Conservation (phyloP, 2,888 invertebrate species). For the Arctia plantaginis region DNA sequence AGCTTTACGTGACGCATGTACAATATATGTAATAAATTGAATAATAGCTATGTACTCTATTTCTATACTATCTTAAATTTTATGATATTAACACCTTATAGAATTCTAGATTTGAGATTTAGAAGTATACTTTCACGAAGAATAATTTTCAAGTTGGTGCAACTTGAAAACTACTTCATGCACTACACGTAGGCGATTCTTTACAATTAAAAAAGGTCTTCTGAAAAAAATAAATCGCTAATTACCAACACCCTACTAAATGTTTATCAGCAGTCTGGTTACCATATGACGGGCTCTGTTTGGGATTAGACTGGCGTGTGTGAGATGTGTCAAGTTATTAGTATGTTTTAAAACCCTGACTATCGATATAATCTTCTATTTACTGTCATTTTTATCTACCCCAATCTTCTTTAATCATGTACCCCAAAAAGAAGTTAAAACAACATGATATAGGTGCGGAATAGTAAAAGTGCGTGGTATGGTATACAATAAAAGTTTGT, state of each 20-base stretch:
- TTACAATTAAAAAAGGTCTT: not conserved
- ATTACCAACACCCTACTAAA: not conserved
- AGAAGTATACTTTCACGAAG: not conserved
- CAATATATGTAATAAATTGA: not conserved
- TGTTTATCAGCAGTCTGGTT: too few relatives aligned
- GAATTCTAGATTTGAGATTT: not conserved
- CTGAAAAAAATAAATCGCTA: not conserved
- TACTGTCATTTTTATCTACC: conserved; percentile 4
- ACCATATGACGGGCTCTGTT: too few relatives aligned
- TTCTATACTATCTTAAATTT: not conserved
- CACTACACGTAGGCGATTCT: not conserved
- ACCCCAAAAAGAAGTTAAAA: conserved; percentile 35
- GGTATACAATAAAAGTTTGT: conserved; percentile 13
- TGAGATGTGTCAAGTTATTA: too few relatives aligned
- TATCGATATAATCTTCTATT: not conserved
- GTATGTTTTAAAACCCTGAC: not conserved
- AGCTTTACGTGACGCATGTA: not conserved
- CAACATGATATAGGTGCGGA: conserved; percentile 46
- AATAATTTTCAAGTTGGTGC: not conserved
- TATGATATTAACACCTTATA: not conserved
- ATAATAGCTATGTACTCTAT: not conserved
- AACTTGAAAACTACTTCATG: not conserved
- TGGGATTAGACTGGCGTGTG: too few relatives aligned
- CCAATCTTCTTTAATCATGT: conserved; percentile 16
- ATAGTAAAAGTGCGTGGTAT: conserved; percentile 44